phyloP scores from a whole-genome alignment of 2,888 invertebrate species.

The Sthenelais limicola region DNA sequence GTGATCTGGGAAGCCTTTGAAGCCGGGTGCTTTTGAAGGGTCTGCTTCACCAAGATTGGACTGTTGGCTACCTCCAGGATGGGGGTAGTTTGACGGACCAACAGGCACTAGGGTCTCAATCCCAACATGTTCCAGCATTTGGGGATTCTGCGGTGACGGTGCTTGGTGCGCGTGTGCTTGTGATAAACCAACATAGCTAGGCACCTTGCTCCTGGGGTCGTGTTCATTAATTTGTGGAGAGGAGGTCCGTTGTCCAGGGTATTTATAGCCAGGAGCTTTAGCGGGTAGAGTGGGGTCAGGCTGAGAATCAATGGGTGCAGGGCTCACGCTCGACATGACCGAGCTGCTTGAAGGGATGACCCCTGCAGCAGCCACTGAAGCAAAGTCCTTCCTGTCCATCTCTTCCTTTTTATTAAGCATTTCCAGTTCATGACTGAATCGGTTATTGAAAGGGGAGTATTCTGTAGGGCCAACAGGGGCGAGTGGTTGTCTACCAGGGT shows the following conservation, averaged over 20 bases:
- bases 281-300: slow-evolving; percentile 66
- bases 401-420: slow-evolving; percentile 64
- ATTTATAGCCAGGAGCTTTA: slow-evolving; percentile 72
- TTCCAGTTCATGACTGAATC: slow-evolving; percentile 78
- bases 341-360: slow-evolving; percentile 57
- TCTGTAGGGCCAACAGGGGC: slow-evolving; percentile 76
- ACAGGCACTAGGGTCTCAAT: too few species aligned
- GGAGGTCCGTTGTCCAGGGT: slow-evolving; percentile 43
- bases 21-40: slow-evolving; percentile 88
- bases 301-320: slow-evolving; percentile 31
- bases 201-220: too few species aligned
- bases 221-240: slow-evolving; percentile 11
- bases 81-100: too few species aligned
- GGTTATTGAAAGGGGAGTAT: slow-evolving; percentile 90
- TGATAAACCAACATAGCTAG: not conserved
- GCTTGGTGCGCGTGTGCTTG: not conserved
- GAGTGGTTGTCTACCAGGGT: not conserved
- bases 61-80: slow-evolving; percentile 48
- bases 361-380: slow-evolving; percentile 79
- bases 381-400: slow-evolving; percentile 77
- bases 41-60: slow-evolving; percentile 29
- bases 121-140: too few species aligned
- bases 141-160: not conserved
- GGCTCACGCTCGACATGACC: slow-evolving; percentile 8
- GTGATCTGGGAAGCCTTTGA: slow-evolving; percentile 76